phyloP scores from a whole-genome alignment of 1,140 invertebrate species.

The Sinonovacula constricta region DNA sequence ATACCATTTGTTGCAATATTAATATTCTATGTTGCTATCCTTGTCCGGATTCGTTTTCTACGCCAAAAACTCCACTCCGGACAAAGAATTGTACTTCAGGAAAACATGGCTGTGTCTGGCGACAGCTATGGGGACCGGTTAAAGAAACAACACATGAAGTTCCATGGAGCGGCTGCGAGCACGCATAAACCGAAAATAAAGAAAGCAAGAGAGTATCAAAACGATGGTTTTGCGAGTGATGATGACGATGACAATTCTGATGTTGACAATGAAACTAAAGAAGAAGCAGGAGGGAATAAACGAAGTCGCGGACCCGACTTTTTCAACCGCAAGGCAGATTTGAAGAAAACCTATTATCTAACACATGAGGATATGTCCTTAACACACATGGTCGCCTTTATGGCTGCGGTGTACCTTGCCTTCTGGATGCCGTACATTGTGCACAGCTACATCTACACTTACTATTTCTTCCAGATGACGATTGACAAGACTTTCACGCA shows the following conservation, averaged over 20 bases:
- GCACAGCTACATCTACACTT: slow-evolving; percentile 45
- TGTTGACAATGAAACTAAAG: slow-evolving; percentile 48
- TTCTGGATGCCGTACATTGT: slow-evolving; percentile 55
- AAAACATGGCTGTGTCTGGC: slow-evolving; percentile 49
- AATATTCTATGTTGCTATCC: slow-evolving; percentile 50
- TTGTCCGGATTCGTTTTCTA: slow-evolving; percentile 47
- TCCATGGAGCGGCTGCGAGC: slow-evolving; percentile 55
- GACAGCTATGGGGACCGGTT: slow-evolving; percentile 57
- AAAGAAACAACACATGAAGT: slow-evolving; percentile 51
- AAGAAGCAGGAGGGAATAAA: not conserved
- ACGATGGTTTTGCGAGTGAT: slow-evolving; percentile 45
- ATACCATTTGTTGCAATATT: slow-evolving; percentile 51
- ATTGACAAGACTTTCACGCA: slow-evolving; percentile 23
- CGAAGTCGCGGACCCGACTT: slow-evolving; percentile 11
- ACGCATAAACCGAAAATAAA: slow-evolving; percentile 54
- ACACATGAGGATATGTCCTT: slow-evolving; percentile 48
- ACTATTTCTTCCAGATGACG: slow-evolving; percentile 44
- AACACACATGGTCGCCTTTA: slow-evolving; percentile 50
- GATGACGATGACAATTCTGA: slow-evolving; percentile 43
- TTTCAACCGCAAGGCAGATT: slow-evolving; percentile 13
- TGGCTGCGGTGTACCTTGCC: slow-evolving; percentile 37
- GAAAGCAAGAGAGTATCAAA: slow-evolving; percentile 23
- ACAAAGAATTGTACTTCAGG: slow-evolving; percentile 50
- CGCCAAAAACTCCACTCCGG: slow-evolving; percentile 20
- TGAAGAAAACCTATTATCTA: slow-evolving; percentile 51